Base-by-base conservation (phyloP, 1,140 invertebrate species). In the Brachionus sp. region DNA sequence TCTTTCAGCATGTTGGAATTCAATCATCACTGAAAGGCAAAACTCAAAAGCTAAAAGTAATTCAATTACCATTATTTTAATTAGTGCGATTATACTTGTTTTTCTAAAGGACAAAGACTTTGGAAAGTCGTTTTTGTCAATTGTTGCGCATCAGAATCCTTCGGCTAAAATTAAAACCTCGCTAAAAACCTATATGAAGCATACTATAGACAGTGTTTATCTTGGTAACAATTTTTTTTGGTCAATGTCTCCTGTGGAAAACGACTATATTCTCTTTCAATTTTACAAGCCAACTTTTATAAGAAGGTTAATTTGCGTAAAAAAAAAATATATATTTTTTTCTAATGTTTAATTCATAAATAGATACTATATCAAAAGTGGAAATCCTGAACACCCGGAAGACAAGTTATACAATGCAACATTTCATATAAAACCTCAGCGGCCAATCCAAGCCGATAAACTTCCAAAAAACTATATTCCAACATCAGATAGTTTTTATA, bases 21-120 rank as follows among this genome's bases (percentile, higher is more conserved):
- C 95, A 96, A 87, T 98, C 96, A 0, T 98, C 96, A 0, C 90
- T 98, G 0, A 95, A 94, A 88, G 96, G 96, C 84, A 98, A 98
- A 91, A 93, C 97, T 68, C 96, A 98, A 87, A 97, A 96, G 89
- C 90, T 98, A 0, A 96, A 97, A 92, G 95, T 95, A 90, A 85
- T 86, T 19, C 2, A 3, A 19, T n/a, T 10, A 23, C n/a, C 7
- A 82, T 39, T 10, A 2, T 19, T 42, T 33, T 16, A 35, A 35
- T 66, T 25, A 0, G 44, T 25, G 23, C 7, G 39, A 77, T 29
- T 64, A 29, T 83, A 84, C 16, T 77, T 80, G 42, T 25, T 53
- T 29, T 85, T 85, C 6, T 25, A 10, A 87, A 95, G 93, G 95
- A 98, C 88, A 94, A 94, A 87, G 93, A 95, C 86, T 98, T 95